Evolutionary conservation across 2,888 invertebrate species (phyloP).

Genomic region (Dryomyza anilis): DNA sequence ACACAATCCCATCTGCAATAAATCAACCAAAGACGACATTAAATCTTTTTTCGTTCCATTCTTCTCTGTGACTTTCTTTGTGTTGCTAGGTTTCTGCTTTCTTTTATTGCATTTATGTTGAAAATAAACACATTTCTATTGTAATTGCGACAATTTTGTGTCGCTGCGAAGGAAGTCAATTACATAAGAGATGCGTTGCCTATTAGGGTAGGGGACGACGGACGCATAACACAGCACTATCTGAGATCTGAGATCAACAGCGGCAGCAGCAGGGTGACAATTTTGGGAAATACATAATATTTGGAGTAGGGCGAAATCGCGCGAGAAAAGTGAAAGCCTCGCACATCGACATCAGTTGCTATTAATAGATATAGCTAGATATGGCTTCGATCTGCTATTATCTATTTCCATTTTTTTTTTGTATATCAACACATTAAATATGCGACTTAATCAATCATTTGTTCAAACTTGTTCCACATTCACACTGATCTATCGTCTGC

Average conservation of each 20-base stretch:
- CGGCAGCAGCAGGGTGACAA: too few species aligned
- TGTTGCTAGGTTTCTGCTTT: conserved; percentile 17
- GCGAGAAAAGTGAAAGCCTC: not conserved
- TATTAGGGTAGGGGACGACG: conserved; percentile 27
- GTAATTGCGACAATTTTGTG: conserved; percentile 30
- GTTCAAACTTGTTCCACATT: too few species aligned
- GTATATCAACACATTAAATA: too few species aligned
- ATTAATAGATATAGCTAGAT: too few species aligned
- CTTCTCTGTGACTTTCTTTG: conserved; percentile 37
- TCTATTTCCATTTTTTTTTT: too few species aligned
- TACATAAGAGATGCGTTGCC: conserved; percentile 26
- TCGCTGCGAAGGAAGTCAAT: conserved; percentile 24
- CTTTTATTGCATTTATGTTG: conserved; percentile 35
- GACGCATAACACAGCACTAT: not conserved
- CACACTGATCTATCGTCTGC: too few species aligned
- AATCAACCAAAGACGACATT: conserved; percentile 60
- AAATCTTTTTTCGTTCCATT: conserved; percentile 52
- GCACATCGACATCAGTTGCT: not conserved
- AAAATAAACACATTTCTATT: conserved; percentile 47
- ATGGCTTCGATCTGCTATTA: too few species aligned
- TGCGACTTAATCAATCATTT: too few species aligned
- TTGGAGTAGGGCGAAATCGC: conserved; percentile 31
- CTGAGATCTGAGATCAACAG: too few species aligned
- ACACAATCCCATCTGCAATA: conserved; percentile 59
- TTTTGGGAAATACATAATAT: too few species aligned